Base-by-base conservation (phyloP, 1,140 invertebrate species). In the Pogonus chalceus region DNA sequence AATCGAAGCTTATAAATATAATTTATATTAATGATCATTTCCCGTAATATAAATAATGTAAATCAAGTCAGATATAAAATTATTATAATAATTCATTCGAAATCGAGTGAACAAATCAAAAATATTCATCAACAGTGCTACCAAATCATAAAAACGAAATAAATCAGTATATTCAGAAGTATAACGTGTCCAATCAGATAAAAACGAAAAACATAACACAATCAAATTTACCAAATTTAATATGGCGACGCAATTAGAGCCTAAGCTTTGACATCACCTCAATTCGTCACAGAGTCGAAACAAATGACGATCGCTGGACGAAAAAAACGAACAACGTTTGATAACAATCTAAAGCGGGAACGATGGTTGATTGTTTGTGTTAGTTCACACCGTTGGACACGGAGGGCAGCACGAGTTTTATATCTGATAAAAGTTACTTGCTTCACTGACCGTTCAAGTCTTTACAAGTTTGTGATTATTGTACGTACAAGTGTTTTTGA, bases 311-410 rank as follows among this genome's bases (percentile, higher is more conserved):
- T n/a, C n/a, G n/a, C n/a, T n/a, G n/a, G n/a, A n/a, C n/a, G n/a
- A n/a, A n/a, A n/a, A n/a, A n/a, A 43, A 18, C 18, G 18, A 4
- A 43, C 37, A 43, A 18, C 9, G 37, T 12, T 12, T 7, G 14
- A 31, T 31, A 31, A 31, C 26, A 31, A 31, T 14, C 7, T 31
- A 14, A 4, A 31, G 26, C 4, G 26, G 7, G 37, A 20, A 39
- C 12, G 35, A 52, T 21, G 24, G 20, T 9, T 31, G 39, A 54
- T 22, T 46, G 18, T n/a, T 23, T 49, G 49, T 46, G 47, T 55
- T 35, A 24, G 53, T 56, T 56, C 54, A 52, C 54, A 49, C 55
- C 35, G 53, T 23, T 23, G 51, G 31, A 53, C 55, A 53, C 24
- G 2, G 49, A 26, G 49, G 49, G 20, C 49, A 50, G 49, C 49